A percentile compares a stretch with the other conserved stretches of the same genome.
Evolutionary conservation across 2,113 vertebrate species (phyloP).

Genomic region (Chunga burmeisteri): DNA sequence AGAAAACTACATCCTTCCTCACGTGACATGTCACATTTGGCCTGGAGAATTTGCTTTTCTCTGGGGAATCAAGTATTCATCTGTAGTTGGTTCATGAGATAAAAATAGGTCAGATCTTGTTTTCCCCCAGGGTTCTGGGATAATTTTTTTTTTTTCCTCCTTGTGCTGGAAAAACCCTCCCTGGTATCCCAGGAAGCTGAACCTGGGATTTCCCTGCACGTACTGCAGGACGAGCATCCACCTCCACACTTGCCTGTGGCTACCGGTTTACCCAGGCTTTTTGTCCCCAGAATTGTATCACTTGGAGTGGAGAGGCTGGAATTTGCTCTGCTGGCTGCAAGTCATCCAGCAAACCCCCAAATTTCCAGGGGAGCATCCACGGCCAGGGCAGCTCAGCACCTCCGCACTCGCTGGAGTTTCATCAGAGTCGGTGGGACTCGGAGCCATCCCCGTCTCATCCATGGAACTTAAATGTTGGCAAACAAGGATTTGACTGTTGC

Average conservation of each 20-base stretch:
- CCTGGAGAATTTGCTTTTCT: neutral
- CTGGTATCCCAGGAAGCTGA: neutral
- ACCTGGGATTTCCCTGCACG: neutral
- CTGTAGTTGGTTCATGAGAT: neutral
- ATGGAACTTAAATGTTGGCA: rapidly evolving
- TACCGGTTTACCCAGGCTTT: rapidly evolving
- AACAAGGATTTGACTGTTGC: neutral
- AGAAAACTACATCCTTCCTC: neutral
- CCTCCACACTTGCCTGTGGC: neutral
- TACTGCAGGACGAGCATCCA: neutral
- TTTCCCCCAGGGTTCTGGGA: neutral
- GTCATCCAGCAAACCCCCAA: neutral
- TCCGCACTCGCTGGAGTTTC: rapidly evolving
- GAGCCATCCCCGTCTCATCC: neutral
- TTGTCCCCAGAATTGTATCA: rapidly evolving
- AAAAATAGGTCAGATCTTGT: constrained; percentile 25
- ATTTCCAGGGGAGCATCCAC: neutral
- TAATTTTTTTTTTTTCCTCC: neutral
- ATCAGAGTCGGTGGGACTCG: rapidly evolving
- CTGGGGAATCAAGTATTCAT: neutral
- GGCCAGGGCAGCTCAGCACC: neutral
- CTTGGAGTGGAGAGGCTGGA: neutral
- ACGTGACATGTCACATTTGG: neutral
- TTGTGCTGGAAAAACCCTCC: neutral
- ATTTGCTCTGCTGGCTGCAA: neutral